Percentiles rank a stretch among this genome's conserved stretches.
These are phyloP conservation scores for Malacoraja senta DNA, from an alignment of 2,797 vertebrate genomes.

Conservation along the genomic window DNA sequence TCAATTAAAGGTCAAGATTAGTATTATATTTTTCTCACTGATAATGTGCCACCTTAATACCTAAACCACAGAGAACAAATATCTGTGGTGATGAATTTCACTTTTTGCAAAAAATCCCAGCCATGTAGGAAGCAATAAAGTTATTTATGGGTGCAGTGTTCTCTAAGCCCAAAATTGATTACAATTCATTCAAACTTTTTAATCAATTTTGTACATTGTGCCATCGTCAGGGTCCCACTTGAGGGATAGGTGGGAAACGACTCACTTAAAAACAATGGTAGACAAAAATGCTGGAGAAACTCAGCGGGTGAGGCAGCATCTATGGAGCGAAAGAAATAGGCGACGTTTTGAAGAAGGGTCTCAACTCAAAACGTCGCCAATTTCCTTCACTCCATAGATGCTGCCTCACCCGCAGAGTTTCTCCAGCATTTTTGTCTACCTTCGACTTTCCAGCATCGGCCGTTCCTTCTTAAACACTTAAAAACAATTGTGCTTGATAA, in stretches of 20 bases:
- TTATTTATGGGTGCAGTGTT: not conserved
- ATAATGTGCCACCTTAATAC: not conserved
- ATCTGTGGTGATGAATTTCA: not conserved
- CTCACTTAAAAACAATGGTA: not conserved
- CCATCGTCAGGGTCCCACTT: not conserved
- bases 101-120: not conserved
- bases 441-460: no score
- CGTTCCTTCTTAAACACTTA: not conserved
- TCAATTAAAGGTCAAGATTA: not conserved
- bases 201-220: not conserved
- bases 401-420: no score
- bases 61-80: not conserved
- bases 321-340: no score
- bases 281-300: no score
- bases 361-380: no score
- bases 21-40: not conserved
- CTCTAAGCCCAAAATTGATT: not conserved
- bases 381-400: no score
- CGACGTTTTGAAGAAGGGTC: no score
- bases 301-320: no score
- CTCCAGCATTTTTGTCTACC: no score
- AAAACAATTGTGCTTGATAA: not conserved
- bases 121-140: not conserved
- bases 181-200: not conserved
- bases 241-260: not conserved